These are phyloP conservation scores for Kryptopterus vitreolus DNA, from an alignment of 2,797 vertebrate genomes.

Conservation along the genomic window DNA sequence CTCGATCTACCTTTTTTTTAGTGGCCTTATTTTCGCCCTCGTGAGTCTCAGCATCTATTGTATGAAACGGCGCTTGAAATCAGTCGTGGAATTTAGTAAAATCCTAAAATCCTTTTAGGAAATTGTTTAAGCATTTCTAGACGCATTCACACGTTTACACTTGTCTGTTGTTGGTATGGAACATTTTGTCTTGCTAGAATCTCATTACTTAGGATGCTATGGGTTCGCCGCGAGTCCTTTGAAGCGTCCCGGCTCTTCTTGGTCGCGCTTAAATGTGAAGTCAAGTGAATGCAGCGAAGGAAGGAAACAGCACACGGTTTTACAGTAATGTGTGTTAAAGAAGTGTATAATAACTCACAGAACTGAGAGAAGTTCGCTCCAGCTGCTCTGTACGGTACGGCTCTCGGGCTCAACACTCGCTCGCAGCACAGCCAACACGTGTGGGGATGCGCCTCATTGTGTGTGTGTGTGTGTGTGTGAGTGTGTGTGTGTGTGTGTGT, in stretches of 20 bases:
- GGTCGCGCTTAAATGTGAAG: neutral
- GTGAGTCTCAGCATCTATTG: conserved; percentile 14
- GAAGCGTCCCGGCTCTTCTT: neutral
- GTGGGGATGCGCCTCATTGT: conserved; percentile 47
- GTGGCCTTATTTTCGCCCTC: neutral
- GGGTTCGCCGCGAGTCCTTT: neutral
- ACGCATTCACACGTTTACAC: neutral
- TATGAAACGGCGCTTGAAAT: neutral
- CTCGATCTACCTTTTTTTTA: conserved; percentile 1
- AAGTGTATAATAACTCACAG: conserved; percentile 46
- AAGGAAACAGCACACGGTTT: neutral
- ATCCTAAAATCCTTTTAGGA: too few relatives aligned
- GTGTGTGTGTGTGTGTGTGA: conserved; percentile 24
- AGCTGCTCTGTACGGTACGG: conserved; percentile 43
- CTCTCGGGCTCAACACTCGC: conserved; percentile 44
- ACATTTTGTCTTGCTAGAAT: neutral
- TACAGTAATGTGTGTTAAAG: neutral
- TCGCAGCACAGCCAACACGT: conserved; percentile 49
- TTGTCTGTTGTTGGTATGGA: too few relatives aligned
- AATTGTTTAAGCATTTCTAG: too few relatives aligned
- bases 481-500: conserved; percentile 17
- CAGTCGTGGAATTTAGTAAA: neutral
- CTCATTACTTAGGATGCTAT: neutral
- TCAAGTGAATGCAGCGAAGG: too few relatives aligned
- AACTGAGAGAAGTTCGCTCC: conserved; percentile 44